A percentile compares a stretch with the other conserved stretches of the same genome.
These are phyloP conservation scores for Leptobrachium leishanense DNA, from an alignment of 2,113 vertebrate species.

Conservation along the genomic window DNA sequence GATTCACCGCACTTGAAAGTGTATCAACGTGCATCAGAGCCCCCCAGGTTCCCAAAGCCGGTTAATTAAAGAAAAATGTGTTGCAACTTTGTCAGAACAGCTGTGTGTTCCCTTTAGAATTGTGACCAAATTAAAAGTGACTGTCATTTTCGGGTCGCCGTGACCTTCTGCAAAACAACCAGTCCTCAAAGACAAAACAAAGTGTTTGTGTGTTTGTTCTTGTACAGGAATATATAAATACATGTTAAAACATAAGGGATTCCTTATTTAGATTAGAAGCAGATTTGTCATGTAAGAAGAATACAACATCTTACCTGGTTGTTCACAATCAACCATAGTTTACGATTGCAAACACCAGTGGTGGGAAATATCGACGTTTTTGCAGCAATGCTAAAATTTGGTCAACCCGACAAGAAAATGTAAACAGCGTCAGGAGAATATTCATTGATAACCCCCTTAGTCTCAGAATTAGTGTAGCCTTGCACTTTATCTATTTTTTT, in stretches of 20 bases:
- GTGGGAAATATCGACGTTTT: no score
- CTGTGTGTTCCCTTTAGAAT: conserved; percentile 26
- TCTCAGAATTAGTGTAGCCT: no score
- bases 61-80: conserved; percentile 27
- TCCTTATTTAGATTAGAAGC: background rate
- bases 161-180: conserved; percentile 29
- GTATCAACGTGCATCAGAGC: background rate
- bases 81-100: conserved; percentile 21
- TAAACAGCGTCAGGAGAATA: no score
- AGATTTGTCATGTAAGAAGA: background rate
- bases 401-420: no score
- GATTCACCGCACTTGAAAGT: background rate
- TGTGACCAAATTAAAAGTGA: conserved; percentile 44
- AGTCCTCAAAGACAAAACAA: conserved; percentile 16
- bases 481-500: no score
- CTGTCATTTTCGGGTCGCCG: conserved; percentile 43
- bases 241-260: background rate
- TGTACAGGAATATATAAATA: background rate
- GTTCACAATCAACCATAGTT: no score
- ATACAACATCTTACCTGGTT: background rate
- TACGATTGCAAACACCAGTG: no score
- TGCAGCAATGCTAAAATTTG: no score
- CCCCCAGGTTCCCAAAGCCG: conserved; percentile 18
- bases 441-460: no score
- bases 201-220: background rate